phyloP scores from a whole-genome alignment of 2,888 invertebrate species.

The Trichopoda pennipes region DNA sequence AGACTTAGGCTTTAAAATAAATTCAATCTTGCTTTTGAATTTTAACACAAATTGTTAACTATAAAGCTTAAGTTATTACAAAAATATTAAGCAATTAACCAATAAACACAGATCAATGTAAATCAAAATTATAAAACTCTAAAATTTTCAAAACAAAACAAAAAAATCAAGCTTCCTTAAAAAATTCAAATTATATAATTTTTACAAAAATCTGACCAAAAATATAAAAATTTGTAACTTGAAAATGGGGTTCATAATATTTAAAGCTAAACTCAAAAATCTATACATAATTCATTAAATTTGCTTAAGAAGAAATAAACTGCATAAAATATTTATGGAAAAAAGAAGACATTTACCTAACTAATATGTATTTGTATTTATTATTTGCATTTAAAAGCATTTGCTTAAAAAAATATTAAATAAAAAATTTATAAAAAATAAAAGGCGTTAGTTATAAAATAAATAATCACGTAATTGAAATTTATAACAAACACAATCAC shows the following conservation, averaged over 20 bases:
- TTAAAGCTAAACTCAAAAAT: constrained; percentile 17
- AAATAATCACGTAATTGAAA: constrained; percentile 50
- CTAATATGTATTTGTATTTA: constrained; percentile 59
- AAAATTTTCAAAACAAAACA: constrained; percentile 10
- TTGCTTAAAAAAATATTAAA: constrained; percentile 64
- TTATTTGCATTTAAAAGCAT: constrained; percentile 69
- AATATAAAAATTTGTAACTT: constrained; percentile 16
- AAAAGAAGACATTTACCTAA: constrained; percentile 49
- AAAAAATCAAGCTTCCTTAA: constrained; percentile 3
- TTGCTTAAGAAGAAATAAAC: background rate
- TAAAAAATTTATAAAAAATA: constrained; percentile 49
- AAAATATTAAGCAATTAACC: background rate
- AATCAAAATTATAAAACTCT: constrained; percentile 27
- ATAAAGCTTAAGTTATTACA: constrained; percentile 27
- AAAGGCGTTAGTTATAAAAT: constrained; percentile 42
- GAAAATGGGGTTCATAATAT: constrained; percentile 20
- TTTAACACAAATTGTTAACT: constrained; percentile 16
- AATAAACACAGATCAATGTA: background rate
- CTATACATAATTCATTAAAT: constrained; percentile 7
- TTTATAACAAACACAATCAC: constrained; percentile 34
- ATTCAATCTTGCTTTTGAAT: constrained; percentile 20
- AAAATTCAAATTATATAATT: constrained; percentile 5
- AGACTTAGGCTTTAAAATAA: constrained; percentile 27
- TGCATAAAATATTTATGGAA: constrained; percentile 37
- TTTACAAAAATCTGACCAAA: constrained; percentile 28